Percentiles rank a stretch among this genome's conserved stretches.
Evolutionary conservation across 2,888 invertebrate genomes (phyloP).

Genomic region (Drosophila acutilabella): DNA sequence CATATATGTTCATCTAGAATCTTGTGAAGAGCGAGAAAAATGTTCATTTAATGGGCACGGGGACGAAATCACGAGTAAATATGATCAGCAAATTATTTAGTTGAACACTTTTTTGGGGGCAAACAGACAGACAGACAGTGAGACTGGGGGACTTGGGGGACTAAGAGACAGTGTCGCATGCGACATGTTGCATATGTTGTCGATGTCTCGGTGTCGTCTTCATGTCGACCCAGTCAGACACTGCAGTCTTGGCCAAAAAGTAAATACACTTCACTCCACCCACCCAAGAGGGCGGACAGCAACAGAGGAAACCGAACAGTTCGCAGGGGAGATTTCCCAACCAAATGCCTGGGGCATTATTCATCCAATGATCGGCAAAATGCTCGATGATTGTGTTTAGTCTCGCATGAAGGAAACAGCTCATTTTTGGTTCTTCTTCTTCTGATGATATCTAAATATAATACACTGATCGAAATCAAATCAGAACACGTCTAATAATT

Average conservation of each 20-base stretch:
- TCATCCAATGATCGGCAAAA: conserved; percentile 50
- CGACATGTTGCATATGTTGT: conserved; percentile 7
- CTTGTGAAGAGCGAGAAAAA: conserved; percentile 25
- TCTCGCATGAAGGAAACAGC: conserved; percentile 27
- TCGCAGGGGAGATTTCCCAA: conserved; percentile 71
- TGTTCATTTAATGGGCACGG: conserved; percentile 60
- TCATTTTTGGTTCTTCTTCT: background rate
- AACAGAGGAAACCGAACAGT: conserved; percentile 5
- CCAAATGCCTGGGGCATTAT: conserved; percentile 68
- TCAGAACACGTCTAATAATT: no score
- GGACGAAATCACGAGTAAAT: conserved; percentile 49
- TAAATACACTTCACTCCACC: conserved; percentile 16
- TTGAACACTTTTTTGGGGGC: background rate
- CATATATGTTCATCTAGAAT: conserved; percentile 7
- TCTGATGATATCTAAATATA: conserved; percentile 7
- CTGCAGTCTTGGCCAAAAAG: conserved; percentile 24
- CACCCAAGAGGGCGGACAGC: conserved; percentile 7
- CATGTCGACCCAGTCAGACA: conserved; percentile 19
- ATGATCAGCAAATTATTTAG: conserved; percentile 9
- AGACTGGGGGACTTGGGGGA: no score
- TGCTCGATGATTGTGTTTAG: conserved; percentile 31
- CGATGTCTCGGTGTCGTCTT: conserved; percentile 2
- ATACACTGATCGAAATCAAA: background rate
- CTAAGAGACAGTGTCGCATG: conserved; percentile 22
- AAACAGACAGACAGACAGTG: background rate